Evolutionary conservation across 2,888 invertebrate species (phyloP), one percentile per base, ranked within the genome.

Genomic region (Hydrotaea diabolus): DNA sequence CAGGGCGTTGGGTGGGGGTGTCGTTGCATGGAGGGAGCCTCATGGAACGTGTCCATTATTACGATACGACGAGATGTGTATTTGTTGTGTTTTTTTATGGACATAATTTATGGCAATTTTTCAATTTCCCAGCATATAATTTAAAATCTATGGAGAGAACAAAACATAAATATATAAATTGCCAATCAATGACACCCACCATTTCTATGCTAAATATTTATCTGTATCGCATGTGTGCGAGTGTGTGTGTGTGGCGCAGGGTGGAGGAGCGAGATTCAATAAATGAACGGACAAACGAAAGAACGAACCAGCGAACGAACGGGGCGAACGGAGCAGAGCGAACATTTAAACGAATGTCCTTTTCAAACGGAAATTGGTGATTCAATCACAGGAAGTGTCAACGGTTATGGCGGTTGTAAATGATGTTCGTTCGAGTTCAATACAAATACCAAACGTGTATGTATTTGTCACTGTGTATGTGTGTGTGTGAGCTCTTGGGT

Each of bases 351-450:
- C 83, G 79, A 85, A 83, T 85, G 85, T 83, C 85, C 85, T 85
- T 85, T 85, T 83, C 69, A 74, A 74, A 83, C 83, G 86, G 86
- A 86, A 86, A 86, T 86, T 86, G 86, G 86, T 82, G 86, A 86
- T 86, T 86, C 86, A 86, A 83, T 86, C 81, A 83, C 86, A 86
- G 86, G 86, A 86, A 86, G 86, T 86, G 86, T 86, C 86, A 86
- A 86, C 85, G 82, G 86, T 86, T 85, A 86, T 82, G 86, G 86
- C 86, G 86, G 86, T 86, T 80, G 83, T 85, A 82, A 86, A 85
- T 85, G 85, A 82, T 85, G 82, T 85, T 77, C 74, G 69, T 78
- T 76, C 82, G 82, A 79, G 79, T 80, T 82, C 79, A 82, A 82
- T 80, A 74, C 66, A 85, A 82, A 79, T 77, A 55, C 59, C 9